Evolutionary conservation across 2,797 vertebrate species (phyloP).

Genomic region (Onychomys leucogaster): DNA sequence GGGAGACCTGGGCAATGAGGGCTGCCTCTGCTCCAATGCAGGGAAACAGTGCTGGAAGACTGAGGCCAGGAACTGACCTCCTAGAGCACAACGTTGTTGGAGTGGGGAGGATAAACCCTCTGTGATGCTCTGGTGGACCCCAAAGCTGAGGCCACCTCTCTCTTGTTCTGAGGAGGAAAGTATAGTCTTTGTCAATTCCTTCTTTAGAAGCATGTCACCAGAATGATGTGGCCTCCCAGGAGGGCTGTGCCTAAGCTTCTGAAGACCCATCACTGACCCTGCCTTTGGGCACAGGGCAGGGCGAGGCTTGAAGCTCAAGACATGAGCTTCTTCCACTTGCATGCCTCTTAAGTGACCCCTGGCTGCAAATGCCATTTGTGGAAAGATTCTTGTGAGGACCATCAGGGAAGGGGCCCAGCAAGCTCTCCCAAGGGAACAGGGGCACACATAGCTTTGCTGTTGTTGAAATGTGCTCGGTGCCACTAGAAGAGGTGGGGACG

Average conservation of each 20-base stretch:
- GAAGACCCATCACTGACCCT: neutral
- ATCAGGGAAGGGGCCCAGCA: neutral
- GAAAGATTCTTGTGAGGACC: neutral
- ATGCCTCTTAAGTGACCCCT: neutral
- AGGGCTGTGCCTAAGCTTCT: neutral
- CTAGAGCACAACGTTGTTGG: neutral
- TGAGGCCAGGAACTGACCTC: neutral
- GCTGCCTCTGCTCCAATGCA: no score
- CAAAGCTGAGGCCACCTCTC: neutral
- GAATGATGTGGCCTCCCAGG: no score
- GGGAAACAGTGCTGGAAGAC: neutral
- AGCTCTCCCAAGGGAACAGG: neutral
- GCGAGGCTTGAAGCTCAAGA: neutral
- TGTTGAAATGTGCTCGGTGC: neutral
- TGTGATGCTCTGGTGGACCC: neutral
- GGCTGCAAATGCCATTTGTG: neutral
- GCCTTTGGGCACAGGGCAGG: neutral
- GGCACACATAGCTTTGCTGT: neutral
- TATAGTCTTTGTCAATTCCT: no score
- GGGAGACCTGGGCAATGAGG: neutral
- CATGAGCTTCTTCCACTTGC: neutral
- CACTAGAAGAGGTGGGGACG: neutral
- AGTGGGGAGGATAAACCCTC: no score
- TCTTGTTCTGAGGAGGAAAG: neutral
- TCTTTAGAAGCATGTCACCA: neutral